Evolutionary conservation across 2,888 invertebrate genomes (phyloP), one percentile per base, ranked within the genome.

Genomic region (Aphidius colemani): DNA sequence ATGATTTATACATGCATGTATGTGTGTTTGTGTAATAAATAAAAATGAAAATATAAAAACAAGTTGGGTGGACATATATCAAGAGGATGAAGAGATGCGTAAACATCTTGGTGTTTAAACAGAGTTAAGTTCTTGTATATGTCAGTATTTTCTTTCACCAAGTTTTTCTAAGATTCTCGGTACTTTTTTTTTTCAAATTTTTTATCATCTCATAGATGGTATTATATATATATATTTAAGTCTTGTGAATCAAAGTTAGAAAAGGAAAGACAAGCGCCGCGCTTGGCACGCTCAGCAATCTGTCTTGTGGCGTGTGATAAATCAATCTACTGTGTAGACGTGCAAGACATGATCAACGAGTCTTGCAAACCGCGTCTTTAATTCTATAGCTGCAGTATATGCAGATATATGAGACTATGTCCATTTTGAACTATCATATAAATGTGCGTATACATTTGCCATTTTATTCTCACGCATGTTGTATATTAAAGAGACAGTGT

Each of bases 291-390:
- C 59, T 59, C 66, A 64, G 75, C 74, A 77, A 78, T 79, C 79
- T 75, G 79, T 78, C 79, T 78, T 74, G 65, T 71, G 73, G 72
- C 71, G 72, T 72, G 79, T 78, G 79, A 79, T 79, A 78, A 79
- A 79, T 79, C 79, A 79, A 79, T 79, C 78, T 75, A 72, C 66
- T 71, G 68, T 64, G 74, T 63, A 69, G 75, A 75, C 75, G 76
- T 75, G 74, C 73, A 73, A 75, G 76, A 75, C 76, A 75, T 72
- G 74, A 75, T 76, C 75, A 73, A 69, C 72, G 73, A 67, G 64
- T 30, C 45, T 51, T 55, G 50, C 41, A 56, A 55, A 10, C 53
- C 56, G 61, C 46, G 9, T 46, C 30, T 57, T 39, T 45, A 46
- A 57, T 39, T 46, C 46, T 46, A 50, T 62, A 65, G 46, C 43